A percentile compares a stretch with the other conserved stretches of the same genome.
Evolutionary conservation across 2,113 vertebrate genomes (phyloP).

Genomic region (Trichomycterus rosablanca): DNA sequence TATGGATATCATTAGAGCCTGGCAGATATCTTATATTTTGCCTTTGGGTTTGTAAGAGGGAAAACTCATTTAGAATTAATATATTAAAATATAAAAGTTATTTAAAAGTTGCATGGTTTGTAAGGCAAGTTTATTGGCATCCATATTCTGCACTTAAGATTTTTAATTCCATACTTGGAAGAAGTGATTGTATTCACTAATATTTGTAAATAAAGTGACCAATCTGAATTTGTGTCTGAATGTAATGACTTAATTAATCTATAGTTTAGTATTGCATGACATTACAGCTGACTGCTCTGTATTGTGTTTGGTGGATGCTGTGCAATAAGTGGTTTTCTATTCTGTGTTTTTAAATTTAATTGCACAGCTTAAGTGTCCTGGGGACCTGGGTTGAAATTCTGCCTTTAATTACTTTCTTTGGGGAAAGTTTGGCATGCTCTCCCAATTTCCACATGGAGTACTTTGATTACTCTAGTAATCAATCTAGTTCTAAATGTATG

Average conservation of each 20-base stretch:
- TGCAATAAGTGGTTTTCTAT: no score
- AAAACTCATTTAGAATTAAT: constrained; percentile 51
- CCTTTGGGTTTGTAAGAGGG: constrained; percentile 56
- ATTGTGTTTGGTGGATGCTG: no score
- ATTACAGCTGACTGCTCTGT: no score
- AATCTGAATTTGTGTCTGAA: constrained; percentile 36
- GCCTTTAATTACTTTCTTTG: no score
- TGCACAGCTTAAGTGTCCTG: no score
- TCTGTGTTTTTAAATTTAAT: no score
- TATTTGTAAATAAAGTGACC: constrained; percentile 73
- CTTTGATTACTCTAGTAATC: no score
- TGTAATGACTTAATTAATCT: constrained; percentile 2
- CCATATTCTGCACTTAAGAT: constrained; percentile 46
- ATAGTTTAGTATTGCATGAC: not conserved
- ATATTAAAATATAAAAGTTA: constrained; percentile 53
- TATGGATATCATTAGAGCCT: constrained; percentile 28
- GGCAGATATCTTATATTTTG: constrained; percentile 48
- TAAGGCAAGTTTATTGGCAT: constrained; percentile 43
- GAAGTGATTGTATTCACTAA: constrained; percentile 47
- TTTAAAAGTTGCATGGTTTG: constrained; percentile 51
- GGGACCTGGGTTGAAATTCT: no score
- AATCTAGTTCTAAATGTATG: no score
- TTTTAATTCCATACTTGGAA: constrained; percentile 38
- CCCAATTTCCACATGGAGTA: no score
- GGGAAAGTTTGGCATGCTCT: no score